A percentile compares a stretch with the other conserved stretches of the same genome.
These are phyloP conservation scores for Leucoma salicis DNA, from an alignment of 2,888 invertebrate genomes.

Conservation along the genomic window DNA sequence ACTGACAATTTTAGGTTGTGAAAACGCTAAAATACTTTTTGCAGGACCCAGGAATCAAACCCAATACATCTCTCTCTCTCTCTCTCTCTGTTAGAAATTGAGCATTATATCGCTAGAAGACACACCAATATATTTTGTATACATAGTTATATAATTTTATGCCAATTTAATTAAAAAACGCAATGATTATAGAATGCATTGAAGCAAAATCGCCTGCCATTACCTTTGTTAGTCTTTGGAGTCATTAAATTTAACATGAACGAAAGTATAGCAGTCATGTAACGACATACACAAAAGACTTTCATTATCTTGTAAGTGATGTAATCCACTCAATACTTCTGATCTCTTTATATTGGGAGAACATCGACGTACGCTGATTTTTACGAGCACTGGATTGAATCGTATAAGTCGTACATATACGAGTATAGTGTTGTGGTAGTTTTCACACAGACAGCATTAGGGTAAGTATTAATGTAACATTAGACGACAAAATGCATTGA, in stretches of 20 bases:
- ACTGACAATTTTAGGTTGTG: too few relatives aligned
- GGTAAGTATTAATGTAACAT: too few relatives aligned
- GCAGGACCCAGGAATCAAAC: too few relatives aligned
- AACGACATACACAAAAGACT: constrained; percentile 59
- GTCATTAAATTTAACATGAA: constrained; percentile 3
- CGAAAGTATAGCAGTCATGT: constrained; percentile 36
- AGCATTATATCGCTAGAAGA: too few relatives aligned
- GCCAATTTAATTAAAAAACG: neutral
- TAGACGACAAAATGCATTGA: too few relatives aligned
- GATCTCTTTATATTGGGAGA: constrained; percentile 54
- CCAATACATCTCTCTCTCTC: too few relatives aligned
- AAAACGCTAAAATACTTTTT: too few relatives aligned
- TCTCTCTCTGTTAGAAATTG: too few relatives aligned
- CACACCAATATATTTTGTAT: too few relatives aligned
- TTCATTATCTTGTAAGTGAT: constrained; percentile 58
- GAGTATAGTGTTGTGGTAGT: too few relatives aligned
- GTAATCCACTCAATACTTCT: constrained; percentile 51
- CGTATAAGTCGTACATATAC: constrained; percentile 66
- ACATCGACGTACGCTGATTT: constrained; percentile 51
- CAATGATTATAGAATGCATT: neutral
- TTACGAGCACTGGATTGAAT: constrained; percentile 46
- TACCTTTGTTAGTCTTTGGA: constrained; percentile 3
- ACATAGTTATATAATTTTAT: too few relatives aligned
- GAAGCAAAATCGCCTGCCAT: neutral
- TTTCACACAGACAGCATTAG: too few relatives aligned